Evolutionary conservation across 2,888 invertebrate species (phyloP).

Genomic region (Diogma glabrata): DNA sequence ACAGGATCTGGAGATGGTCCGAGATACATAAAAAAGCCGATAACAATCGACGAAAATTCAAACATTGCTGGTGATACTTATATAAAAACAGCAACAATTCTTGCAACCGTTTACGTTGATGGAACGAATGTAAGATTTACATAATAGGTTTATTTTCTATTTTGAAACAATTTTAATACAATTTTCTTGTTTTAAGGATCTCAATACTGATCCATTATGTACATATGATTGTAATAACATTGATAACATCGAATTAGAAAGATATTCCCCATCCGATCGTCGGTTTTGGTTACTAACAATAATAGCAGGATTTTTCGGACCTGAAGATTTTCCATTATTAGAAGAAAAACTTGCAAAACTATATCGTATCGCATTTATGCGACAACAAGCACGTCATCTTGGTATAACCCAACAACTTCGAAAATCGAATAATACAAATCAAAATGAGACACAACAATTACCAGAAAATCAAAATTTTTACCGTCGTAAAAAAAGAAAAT

Average conservation of each 20-base stretch:
- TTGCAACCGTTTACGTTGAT: slow-evolving; percentile 58
- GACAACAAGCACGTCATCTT: slow-evolving; percentile 71
- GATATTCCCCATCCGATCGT: slow-evolving; percentile 42
- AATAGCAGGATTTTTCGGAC: slow-evolving; percentile 42
- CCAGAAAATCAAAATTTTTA: background rate
- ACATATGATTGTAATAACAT: slow-evolving; percentile 22
- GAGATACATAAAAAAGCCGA: slow-evolving; percentile 36
- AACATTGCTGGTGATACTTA: slow-evolving; percentile 37
- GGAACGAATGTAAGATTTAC: too few relatives aligned
- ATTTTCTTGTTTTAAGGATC: slow-evolving; percentile 16
- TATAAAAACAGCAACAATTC: slow-evolving; percentile 54
- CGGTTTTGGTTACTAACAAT: slow-evolving; percentile 76
- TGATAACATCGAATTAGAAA: slow-evolving; percentile 26
- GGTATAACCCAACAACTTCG: too few relatives aligned
- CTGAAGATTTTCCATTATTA: slow-evolving; percentile 49
- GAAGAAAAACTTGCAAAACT: slow-evolving; percentile 63
- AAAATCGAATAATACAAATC: background rate
- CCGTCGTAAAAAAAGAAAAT: background rate
- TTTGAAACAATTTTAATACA: too few relatives aligned
- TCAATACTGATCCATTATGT: slow-evolving; percentile 29
- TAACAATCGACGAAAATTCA: slow-evolving; percentile 38
- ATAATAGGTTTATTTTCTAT: slow-evolving; percentile 25
- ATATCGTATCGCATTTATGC: slow-evolving; percentile 70
- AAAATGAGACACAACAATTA: background rate
- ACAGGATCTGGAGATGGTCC: slow-evolving; percentile 77